Base-by-base conservation (phyloP, 2,797 vertebrate genomes). In the Eulemur albifrons region DNA sequence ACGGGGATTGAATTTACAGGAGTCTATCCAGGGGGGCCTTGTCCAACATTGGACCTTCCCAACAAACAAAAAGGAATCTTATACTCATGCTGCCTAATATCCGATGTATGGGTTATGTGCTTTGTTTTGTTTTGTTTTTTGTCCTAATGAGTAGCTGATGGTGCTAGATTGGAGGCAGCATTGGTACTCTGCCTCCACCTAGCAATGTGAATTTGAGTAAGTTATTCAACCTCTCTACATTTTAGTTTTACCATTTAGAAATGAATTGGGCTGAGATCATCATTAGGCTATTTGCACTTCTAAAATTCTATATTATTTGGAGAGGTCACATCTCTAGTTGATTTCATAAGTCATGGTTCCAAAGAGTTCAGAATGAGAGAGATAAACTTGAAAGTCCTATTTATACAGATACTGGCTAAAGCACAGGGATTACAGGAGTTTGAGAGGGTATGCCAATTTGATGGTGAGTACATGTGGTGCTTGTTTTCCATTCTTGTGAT, bases 351-450 rank as follows among this genome's bases (percentile, higher is more conserved):
- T 52, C 5, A 13, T 57, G n/a, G 4, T 65, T 85, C 40, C 65
- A 92, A 30, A 75, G 40, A 80, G 6, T 59, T 94, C 40, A 96
- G 15, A 59, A 76, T 81, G 38, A 57, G 23, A 54, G 14, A 45
- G 25, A 18, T 7, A 61, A 30, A 63, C 35, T 76, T 85, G 13
- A 54, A 80, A 67, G 7, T 77, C 30, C 10, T 80, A 9, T 72
- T 82, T 25, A 32, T 32, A 3, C 23, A 43, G 38, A 59, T 35
- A 1, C 25, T 43, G 4, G 7, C 38, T 50, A 63, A 73, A 82
- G 21, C 27, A 1, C 18, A 72, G 18, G 35, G 9, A 38, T 45
- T 38, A 54, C 32, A 30, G 25, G 30, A 18, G 25, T 45, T 83
- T 13, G 23, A 35, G 35, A 75, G 30, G 15, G 30, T 38, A 2